Evolutionary conservation across 2,888 invertebrate species (phyloP), one percentile per base, ranked within the genome.

Genomic region (Ophraella communa): DNA sequence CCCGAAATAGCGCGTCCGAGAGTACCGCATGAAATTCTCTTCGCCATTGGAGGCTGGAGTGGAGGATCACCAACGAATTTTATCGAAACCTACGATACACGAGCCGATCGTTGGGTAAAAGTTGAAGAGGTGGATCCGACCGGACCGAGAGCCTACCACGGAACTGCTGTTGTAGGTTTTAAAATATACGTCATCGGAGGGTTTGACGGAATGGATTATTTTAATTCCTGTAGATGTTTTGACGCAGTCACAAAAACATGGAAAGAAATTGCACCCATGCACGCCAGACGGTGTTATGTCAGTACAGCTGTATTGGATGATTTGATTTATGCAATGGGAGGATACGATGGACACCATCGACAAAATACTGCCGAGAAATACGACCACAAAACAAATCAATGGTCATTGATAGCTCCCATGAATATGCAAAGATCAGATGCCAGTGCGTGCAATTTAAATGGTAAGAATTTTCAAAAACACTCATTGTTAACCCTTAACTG

Each of bases 181-280:
- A 89, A 91, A 76, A 93, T 97, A 69, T 96, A 92, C 81, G 90
- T 95, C 3, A 91, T 96, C 70, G 96, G 97, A 0, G 96, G 96
- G 3, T 96, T 95, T 78, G 94, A 96, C 77, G 96, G 75, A 2
- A 76, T 76, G 77, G 76, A 78, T 52, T 77, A 78, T 66, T 78
- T 77, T 65, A 78, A 78, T 54, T 77, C 76, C 4, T 78, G 77
- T 47, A 66, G 77, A 45, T 92, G 93, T 73, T 96, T 95, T 81
- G 91, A 96, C 77, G 94, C 95, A 0, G 90, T 92, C 2, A 87
- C 85, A 1, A 95, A 94, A 82, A 83, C 81, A 27, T 97, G 96
- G 96, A 88, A 88, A 52, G 95, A 96, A 85, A 88, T 90, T 57
- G 89, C 94, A 8, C 95, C 96, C 18, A 95, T 96, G 96, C 94